Percentiles rank a stretch among this genome's conserved stretches.
Conservation (phyloP, 92 coral and sea anemone genomes). For the Phenganax marumi region DNA sequence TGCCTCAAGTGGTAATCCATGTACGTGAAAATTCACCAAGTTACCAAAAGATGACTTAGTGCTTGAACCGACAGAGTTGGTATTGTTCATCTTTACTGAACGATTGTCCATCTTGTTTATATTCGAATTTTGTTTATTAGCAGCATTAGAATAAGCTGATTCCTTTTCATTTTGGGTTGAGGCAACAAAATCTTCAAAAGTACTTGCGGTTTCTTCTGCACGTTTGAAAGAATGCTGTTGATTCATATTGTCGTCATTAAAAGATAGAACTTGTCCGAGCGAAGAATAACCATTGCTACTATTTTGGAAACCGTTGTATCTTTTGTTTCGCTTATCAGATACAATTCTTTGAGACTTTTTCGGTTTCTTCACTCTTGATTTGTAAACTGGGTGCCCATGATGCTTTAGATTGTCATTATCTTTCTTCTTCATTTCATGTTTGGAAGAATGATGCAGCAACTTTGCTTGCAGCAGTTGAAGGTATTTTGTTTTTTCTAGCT, state of each 20-base stretch:
- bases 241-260: neutral
- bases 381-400: too few relatives aligned
- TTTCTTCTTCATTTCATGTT: neutral
- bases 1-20: neutral
- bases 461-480: constrained; percentile 15
- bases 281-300: neutral
- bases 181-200: neutral
- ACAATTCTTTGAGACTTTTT: neutral
- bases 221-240: neutral
- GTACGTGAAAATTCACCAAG: neutral
- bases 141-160: neutral
- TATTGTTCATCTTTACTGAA: neutral
- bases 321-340: neutral
- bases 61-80: neutral
- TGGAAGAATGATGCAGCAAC: neutral
- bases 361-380: too few relatives aligned
- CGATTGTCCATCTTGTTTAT: too few relatives aligned
- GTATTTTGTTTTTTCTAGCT: neutral
- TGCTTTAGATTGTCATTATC: neutral
- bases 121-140: too few relatives aligned
- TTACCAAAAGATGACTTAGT: neutral
- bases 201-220: neutral
- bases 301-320: neutral
- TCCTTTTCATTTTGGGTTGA: neutral
- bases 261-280: neutral